phyloP scores from a whole-genome alignment of 2,797 vertebrate genomes.

The Aplochiton taeniatus region DNA sequence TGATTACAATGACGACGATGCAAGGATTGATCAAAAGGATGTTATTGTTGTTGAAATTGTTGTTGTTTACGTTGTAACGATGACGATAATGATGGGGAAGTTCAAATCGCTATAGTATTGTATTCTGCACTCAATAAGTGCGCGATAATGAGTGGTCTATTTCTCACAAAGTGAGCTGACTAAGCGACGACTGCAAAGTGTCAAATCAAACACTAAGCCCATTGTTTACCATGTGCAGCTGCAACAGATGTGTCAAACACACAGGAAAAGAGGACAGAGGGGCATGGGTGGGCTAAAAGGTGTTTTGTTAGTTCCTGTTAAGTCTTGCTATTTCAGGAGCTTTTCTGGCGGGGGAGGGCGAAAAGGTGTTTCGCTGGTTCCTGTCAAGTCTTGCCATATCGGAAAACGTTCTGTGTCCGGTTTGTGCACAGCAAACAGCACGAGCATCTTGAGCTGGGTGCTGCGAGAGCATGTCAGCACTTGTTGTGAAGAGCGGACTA shows the following conservation, averaged over 20 bases:
- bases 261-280: slow-evolving; percentile 25
- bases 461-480: slow-evolving; percentile 67
- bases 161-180: too few relatives aligned
- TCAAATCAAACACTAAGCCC: neutral
- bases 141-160: too few relatives aligned
- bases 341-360: neutral
- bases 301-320: slow-evolving; percentile 11
- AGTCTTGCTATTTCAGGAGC: neutral
- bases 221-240: slow-evolving; percentile 27
- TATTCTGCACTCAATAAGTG: too few relatives aligned
- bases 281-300: neutral
- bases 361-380: slow-evolving; percentile 6
- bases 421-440: neutral
- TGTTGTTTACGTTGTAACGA: too few relatives aligned
- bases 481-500: slow-evolving; percentile 54
- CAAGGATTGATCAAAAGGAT: too few relatives aligned
- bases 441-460: neutral
- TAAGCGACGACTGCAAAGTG: too few relatives aligned
- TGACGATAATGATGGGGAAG: too few relatives aligned
- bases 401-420: neutral
- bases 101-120: too few relatives aligned
- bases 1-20: too few relatives aligned
- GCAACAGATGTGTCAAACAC: slow-evolving; percentile 41
- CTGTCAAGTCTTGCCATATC: neutral
- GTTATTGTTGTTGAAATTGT: too few relatives aligned